These are phyloP conservation scores for Drosophila basisetae DNA, from an alignment of 2,888 invertebrate genomes.

Conservation along the genomic window DNA sequence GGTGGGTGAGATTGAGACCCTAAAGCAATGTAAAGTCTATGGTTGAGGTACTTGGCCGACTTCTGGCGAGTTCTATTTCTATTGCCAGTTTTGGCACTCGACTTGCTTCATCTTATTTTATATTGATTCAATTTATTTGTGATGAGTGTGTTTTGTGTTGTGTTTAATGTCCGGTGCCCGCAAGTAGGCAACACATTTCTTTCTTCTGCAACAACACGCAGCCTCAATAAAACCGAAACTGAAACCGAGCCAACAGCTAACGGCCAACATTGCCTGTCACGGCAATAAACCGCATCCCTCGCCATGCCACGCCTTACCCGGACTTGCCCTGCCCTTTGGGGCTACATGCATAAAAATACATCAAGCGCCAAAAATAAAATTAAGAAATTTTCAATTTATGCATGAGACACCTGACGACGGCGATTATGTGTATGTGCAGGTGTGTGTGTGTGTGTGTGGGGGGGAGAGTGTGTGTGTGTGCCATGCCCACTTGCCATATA, in stretches of 20 bases:
- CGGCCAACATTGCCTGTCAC: slow-evolving; percentile 26
- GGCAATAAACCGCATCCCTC: slow-evolving; percentile 56
- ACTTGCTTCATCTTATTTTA: slow-evolving; percentile 47
- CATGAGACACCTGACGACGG: slow-evolving; percentile 71
- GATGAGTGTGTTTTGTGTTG: slow-evolving; percentile 38
- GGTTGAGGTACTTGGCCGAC: slow-evolving; percentile 6
- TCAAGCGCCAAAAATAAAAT: slow-evolving; percentile 73
- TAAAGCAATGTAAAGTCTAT: slow-evolving; percentile 20
- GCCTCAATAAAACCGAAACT: slow-evolving; percentile 15
- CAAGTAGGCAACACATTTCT: slow-evolving; percentile 40
- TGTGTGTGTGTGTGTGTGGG: slow-evolving; percentile 10
- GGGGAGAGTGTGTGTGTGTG: slow-evolving; percentile 17
- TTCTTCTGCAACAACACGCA: not conserved
- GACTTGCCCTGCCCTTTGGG: not conserved
- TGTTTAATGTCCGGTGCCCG: slow-evolving; percentile 48
- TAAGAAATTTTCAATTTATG: slow-evolving; percentile 80
- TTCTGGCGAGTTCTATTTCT: slow-evolving; percentile 1
- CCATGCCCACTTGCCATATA: slow-evolving; percentile 44
- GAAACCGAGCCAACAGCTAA: not conserved
- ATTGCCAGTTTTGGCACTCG: slow-evolving; percentile 28
- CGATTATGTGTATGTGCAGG: not conserved
- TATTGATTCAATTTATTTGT: slow-evolving; percentile 72
- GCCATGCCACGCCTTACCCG: not conserved
- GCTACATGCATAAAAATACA: slow-evolving; percentile 44
- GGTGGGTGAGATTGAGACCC: slow-evolving; percentile 11